Evolutionary conservation across 2,797 vertebrate species (phyloP).

Genomic region (Dallia pectoralis): DNA sequence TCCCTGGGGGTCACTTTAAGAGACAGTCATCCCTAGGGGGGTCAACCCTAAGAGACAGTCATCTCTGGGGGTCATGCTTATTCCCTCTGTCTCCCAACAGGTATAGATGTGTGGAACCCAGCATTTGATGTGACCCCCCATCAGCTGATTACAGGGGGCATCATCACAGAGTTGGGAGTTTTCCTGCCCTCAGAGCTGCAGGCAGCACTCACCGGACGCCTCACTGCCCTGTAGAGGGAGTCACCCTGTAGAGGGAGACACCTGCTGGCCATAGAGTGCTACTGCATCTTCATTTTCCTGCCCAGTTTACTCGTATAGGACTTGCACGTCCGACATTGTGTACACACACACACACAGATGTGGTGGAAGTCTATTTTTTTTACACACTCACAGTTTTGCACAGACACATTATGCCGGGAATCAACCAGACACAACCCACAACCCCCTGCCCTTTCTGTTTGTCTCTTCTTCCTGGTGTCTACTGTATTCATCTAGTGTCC

Average conservation of each 20-base stretch:
- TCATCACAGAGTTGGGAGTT: constrained; percentile 89
- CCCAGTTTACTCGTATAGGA: constrained; percentile 8
- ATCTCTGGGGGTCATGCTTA: constrained; percentile 25
- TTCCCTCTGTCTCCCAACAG: constrained; percentile 53
- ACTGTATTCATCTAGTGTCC: not conserved
- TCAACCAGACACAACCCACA: constrained; percentile 44
- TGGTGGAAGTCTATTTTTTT: constrained; percentile 36
- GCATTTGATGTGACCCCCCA: constrained; percentile 93
- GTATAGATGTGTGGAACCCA: constrained; percentile 91
- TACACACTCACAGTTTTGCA: constrained; percentile 43
- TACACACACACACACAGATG: constrained; percentile 28
- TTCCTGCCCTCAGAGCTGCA: constrained; percentile 85
- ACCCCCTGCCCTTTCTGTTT: constrained; percentile 28
- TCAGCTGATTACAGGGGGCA: constrained; percentile 89
- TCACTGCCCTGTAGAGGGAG: constrained; percentile 72
- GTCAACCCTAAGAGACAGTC: too few relatives aligned
- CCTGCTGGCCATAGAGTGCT: constrained; percentile 53
- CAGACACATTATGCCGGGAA: constrained; percentile 47
- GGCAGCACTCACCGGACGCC: constrained; percentile 74
- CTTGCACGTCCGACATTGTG: not conserved
- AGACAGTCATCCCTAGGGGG: not conserved
- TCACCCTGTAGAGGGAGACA: too few relatives aligned
- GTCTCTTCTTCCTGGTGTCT: constrained; percentile 23
- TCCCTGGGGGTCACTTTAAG: constrained; percentile 36
- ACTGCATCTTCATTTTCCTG: constrained; percentile 54